Evolutionary conservation across 2,888 invertebrate species (phyloP).

Genomic region (Dicyrtomina minuta): DNA sequence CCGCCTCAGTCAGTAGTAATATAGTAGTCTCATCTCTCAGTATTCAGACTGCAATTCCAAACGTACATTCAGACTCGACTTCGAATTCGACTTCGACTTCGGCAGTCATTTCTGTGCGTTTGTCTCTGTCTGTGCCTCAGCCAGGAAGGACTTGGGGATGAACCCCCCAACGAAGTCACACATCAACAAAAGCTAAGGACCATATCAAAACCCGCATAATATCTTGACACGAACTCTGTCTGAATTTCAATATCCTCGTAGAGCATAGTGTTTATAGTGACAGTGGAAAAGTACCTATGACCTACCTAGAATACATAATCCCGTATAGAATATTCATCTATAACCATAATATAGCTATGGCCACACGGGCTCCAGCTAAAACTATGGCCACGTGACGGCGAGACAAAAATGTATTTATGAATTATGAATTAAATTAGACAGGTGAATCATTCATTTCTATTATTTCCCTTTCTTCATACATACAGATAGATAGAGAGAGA

Average conservation of each 20-base stretch:
- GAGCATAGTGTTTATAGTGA: no score
- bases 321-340: no score
- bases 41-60: no score
- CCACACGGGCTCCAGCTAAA: no score
- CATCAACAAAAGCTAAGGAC: slow-evolving; percentile 4
- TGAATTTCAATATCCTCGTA: not conserved
- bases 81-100: not conserved
- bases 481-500: not conserved
- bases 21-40: no score
- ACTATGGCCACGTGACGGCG: not conserved
- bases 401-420: slow-evolving; percentile 11
- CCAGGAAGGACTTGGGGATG: no score
- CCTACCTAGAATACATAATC: no score
- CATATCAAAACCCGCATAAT: slow-evolving; percentile 7
- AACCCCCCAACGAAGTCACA: slow-evolving; percentile 11
- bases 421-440: slow-evolving; percentile 13
- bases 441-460: slow-evolving; percentile 12
- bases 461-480: not conserved
- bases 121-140: no score
- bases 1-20: no score
- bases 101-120: no score
- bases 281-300: no score
- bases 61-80: not conserved
- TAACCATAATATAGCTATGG: no score
- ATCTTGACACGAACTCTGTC: slow-evolving; percentile 1